These are phyloP conservation scores for Myotis davidii DNA, from an alignment of 2,113 vertebrate genomes.

Conservation along the genomic window DNA sequence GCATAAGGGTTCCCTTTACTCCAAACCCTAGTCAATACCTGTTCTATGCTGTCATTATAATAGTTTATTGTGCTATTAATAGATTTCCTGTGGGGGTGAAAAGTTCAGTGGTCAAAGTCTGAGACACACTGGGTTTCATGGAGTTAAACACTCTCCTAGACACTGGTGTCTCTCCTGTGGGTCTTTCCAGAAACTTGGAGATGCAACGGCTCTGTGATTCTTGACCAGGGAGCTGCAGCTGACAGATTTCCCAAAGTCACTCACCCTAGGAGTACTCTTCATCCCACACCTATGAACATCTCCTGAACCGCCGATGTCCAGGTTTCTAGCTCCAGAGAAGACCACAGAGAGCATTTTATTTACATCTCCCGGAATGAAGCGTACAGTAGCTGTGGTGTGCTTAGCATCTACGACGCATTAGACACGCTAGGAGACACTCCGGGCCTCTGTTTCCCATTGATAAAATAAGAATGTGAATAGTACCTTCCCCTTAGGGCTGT, in stretches of 20 bases:
- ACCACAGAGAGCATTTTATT: background rate
- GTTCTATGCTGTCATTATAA: background rate
- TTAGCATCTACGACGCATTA: background rate
- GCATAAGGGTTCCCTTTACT: background rate
- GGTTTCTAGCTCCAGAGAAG: background rate
- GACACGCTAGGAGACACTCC: background rate
- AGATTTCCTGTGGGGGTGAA: background rate
- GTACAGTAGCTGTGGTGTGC: background rate
- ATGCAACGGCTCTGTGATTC: background rate
- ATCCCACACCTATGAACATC: background rate
- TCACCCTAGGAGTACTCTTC: background rate
- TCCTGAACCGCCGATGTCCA: background rate
- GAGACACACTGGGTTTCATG: background rate
- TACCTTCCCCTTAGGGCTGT: background rate
- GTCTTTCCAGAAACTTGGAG: background rate
- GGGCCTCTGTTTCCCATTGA: background rate
- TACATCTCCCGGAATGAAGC: background rate
- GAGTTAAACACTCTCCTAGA: background rate
- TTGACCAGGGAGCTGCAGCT: background rate
- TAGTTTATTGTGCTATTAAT: background rate
- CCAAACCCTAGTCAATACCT: background rate
- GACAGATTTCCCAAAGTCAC: fast-evolving
- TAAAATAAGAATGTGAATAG: background rate
- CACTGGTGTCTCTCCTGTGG: background rate
- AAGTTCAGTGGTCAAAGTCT: background rate